Evolutionary conservation across 2,797 vertebrate species (phyloP).

Genomic region (Antrozous pallidus): DNA sequence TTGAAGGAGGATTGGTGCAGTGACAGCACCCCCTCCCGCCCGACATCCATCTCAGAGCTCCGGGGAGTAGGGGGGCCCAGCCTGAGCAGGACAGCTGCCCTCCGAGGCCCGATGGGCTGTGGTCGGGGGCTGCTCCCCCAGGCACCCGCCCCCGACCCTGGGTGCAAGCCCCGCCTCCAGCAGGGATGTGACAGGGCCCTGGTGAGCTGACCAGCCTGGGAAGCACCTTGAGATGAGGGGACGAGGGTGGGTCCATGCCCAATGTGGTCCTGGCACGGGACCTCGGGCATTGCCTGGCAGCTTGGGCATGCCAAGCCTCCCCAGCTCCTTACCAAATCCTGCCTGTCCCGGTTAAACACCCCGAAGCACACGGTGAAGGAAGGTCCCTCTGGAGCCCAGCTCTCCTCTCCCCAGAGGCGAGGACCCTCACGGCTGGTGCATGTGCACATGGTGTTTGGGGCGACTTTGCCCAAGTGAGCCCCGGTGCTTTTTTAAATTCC

Average conservation of each 20-base stretch:
- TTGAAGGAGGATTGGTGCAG: not conserved
- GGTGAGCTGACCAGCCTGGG: not conserved
- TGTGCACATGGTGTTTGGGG: not conserved
- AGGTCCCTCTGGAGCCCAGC: no score
- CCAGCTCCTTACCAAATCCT: not conserved
- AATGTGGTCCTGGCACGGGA: not conserved
- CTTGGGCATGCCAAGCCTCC: no score
- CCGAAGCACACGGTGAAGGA: rapidly evolving
- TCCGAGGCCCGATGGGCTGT: not conserved
- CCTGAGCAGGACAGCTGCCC: not conserved
- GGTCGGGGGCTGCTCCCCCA: not conserved
- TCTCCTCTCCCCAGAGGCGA: not conserved
- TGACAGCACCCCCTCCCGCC: no score
- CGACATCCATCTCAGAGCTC: not conserved
- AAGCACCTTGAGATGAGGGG: no score
- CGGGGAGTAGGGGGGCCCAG: no score
- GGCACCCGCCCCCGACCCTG: no score
- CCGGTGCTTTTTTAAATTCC: no score
- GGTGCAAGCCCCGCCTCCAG: not conserved
- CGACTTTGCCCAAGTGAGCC: not conserved
- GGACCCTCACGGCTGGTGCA: rapidly evolving
- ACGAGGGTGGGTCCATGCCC: no score
- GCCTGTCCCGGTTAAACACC: no score
- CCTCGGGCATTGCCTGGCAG: not conserved
- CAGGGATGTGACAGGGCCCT: not conserved